Percentiles rank a stretch among this genome's conserved stretches.
Evolutionary conservation across 2,888 invertebrate genomes (phyloP).

Genomic region (Unio delphinus): DNA sequence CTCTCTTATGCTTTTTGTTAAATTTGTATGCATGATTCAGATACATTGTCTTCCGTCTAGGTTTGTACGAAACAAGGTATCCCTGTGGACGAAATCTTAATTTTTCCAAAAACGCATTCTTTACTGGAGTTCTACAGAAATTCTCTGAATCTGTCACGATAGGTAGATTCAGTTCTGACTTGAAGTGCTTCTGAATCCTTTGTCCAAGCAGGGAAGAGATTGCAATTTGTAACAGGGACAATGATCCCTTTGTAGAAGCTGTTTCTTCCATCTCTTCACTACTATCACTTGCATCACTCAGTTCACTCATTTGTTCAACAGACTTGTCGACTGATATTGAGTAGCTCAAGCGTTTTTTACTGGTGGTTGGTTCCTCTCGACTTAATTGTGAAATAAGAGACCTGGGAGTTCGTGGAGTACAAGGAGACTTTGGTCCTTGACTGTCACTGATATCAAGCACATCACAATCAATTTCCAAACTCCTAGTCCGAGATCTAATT

Average conservation of each 20-base stretch:
- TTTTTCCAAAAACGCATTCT: conserved; percentile 51
- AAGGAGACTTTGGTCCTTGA: conserved; percentile 45
- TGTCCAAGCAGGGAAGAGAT: conserved; percentile 60
- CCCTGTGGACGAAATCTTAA: conserved; percentile 47
- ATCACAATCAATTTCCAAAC: conserved; percentile 55
- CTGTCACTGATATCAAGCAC: conserved; percentile 42
- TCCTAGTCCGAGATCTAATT: conserved; percentile 40
- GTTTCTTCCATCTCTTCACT: conserved; percentile 33
- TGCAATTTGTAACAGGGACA: conserved; percentile 56
- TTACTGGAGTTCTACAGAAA: conserved; percentile 59
- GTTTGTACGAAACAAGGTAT: conserved; percentile 53
- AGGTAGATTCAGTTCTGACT: conserved; percentile 41
- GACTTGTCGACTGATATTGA: conserved; percentile 32
- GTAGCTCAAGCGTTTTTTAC: conserved; percentile 37
- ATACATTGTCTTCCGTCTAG: conserved; percentile 35
- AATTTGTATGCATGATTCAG: conserved; percentile 57
- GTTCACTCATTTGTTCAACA: conserved; percentile 17
- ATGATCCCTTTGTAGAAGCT: conserved; percentile 16
- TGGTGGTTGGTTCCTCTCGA: conserved; percentile 43
- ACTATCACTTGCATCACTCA: conserved; percentile 36
- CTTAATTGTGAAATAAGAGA: conserved; percentile 65
- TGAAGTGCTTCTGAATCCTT: conserved; percentile 57
- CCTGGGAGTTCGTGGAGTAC: conserved; percentile 61
- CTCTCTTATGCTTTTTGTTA: conserved; percentile 40
- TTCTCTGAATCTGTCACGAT: conserved; percentile 50